Conservation (phyloP, 2,113 vertebrate genomes). For the Nicator chloris region DNA sequence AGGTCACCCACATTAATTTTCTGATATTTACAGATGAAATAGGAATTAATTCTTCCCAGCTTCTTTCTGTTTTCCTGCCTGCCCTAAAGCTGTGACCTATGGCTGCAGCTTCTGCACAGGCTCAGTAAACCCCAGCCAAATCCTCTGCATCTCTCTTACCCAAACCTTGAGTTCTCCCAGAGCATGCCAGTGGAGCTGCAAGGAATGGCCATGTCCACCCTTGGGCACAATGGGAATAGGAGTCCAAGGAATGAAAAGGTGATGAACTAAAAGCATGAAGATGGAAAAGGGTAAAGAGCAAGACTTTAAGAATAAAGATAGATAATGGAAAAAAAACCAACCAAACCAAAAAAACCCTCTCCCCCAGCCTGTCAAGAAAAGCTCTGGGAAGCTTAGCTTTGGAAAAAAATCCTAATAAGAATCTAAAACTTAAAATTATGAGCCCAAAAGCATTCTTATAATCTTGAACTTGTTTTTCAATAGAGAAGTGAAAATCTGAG, state of each 20-base stretch:
- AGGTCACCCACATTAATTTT: constrained; percentile 23
- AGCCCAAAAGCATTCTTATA: neutral
- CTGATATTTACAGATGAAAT: neutral
- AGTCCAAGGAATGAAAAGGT: neutral
- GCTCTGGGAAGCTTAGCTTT: neutral
- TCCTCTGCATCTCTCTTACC: neutral
- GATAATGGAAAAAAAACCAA: neutral
- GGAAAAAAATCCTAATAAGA: neutral
- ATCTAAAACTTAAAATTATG: neutral
- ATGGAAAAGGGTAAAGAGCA: neutral
- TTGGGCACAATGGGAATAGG: neutral
- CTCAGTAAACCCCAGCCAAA: neutral
- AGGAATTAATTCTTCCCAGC: neutral
- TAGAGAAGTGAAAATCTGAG: neutral
- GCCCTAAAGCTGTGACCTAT: neutral
- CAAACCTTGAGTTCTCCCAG: neutral
- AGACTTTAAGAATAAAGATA: neutral
- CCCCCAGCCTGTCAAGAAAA: neutral
- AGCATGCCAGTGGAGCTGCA: neutral
- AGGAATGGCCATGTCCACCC: neutral
- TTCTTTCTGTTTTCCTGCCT: neutral
- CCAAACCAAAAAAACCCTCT: accelerated
- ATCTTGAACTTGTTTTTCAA: neutral
- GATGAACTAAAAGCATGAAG: neutral
- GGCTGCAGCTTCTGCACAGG: neutral